Evolutionary conservation across 2,888 invertebrate genomes (phyloP).

Genomic region (Perdita meconis): DNA sequence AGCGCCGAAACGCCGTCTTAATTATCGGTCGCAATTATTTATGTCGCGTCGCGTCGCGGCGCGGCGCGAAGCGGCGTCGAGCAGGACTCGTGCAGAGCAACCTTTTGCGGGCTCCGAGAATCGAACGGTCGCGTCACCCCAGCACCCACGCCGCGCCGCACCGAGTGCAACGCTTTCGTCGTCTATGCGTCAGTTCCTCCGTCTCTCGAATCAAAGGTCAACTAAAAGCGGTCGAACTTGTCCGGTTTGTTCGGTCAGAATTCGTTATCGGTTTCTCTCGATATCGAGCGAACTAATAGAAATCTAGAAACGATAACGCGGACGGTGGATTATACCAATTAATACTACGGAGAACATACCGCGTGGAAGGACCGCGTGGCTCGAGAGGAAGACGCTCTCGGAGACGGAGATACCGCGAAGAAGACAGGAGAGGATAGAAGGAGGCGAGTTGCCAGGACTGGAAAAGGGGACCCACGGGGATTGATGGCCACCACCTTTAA

Average conservation of each 20-base stretch:
- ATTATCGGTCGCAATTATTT: slow-evolving; percentile 77
- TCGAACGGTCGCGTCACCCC: slow-evolving; percentile 8
- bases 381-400: slow-evolving; percentile 40
- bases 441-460: slow-evolving; percentile 66
- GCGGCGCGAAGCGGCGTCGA: slow-evolving; percentile 31
- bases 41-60: too few species aligned
- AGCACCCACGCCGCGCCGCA: slow-evolving; percentile 22
- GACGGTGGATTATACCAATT: slow-evolving; percentile 66
- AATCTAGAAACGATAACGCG: slow-evolving; percentile 29
- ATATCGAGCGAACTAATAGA: slow-evolving; percentile 14
- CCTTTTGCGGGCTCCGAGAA: slow-evolving; percentile 9
- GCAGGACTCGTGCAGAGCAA: slow-evolving; percentile 15
- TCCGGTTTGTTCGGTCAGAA: too few species aligned
- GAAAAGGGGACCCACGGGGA: slow-evolving; percentile 75
- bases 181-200: slow-evolving; percentile 9
- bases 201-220: too few species aligned
- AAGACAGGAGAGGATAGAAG: slow-evolving; percentile 53
- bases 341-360: slow-evolving; percentile 69
- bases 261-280: too few species aligned
- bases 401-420: slow-evolving; percentile 44
- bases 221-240: too few species aligned
- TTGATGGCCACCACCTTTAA: slow-evolving; percentile 83
- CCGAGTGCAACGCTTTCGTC: background rate
- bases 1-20: slow-evolving; percentile 74
- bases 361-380: slow-evolving; percentile 63